Percentiles rank a stretch among this genome's conserved stretches.
These are phyloP conservation scores for Tachuris rubrigastra DNA, from an alignment of 2,113 vertebrate genomes.

Conservation along the genomic window DNA sequence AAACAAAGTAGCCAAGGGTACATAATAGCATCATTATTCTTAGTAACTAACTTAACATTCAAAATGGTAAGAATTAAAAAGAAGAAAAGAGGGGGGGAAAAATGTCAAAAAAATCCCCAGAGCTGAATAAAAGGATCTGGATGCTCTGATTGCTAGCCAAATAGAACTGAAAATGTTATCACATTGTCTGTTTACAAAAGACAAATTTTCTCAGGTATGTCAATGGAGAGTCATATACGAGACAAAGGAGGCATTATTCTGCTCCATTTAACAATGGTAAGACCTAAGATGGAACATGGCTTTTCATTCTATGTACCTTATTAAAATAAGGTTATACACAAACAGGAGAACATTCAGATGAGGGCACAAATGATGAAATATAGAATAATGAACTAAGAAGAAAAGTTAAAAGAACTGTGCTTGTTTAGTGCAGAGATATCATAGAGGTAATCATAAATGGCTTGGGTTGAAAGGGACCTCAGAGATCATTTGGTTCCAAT, in stretches of 20 bases:
- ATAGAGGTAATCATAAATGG: background rate
- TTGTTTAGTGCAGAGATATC: background rate
- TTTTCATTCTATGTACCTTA: background rate
- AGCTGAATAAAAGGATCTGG: background rate
- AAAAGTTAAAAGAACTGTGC: background rate
- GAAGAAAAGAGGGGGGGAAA: rapidly evolving
- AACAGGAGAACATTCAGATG: background rate
- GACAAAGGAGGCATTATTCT: background rate
- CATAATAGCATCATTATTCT: background rate
- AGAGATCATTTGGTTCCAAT: too few relatives aligned
- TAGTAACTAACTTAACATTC: background rate
- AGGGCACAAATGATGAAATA: background rate
- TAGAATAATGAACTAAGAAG: background rate
- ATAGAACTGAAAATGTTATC: background rate
- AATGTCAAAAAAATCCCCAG: background rate
- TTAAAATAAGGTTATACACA: background rate
- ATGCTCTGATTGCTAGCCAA: background rate
- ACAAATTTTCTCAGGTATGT: background rate
- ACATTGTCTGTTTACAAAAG: background rate
- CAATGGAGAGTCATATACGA: background rate
- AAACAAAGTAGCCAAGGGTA: background rate
- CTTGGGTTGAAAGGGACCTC: background rate
- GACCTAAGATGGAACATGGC: background rate
- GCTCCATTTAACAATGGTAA: background rate
- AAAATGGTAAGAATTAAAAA: background rate